A percentile compares a stretch with the other conserved stretches of the same genome.
These are phyloP conservation scores for Sacculina carcini DNA, from an alignment of 2,888 invertebrate genomes.

Conservation along the genomic window DNA sequence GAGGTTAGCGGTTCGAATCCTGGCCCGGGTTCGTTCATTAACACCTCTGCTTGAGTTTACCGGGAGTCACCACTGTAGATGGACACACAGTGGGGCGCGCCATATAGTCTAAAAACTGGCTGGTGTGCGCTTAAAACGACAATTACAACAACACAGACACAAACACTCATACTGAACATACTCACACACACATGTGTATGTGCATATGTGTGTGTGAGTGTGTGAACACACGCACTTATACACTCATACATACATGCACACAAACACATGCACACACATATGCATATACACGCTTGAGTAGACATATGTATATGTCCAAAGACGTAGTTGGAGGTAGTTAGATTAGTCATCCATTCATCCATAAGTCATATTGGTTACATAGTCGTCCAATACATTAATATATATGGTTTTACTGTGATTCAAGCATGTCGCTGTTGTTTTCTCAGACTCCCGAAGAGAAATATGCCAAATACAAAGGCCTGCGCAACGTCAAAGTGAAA, in stretches of 20 bases:
- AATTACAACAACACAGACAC: not conserved
- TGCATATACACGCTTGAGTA: not conserved
- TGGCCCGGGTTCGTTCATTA: too few species aligned
- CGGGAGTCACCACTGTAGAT: too few species aligned
- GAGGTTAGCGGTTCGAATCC: too few species aligned
- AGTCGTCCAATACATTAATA: not conserved
- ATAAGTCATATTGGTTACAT: too few species aligned
- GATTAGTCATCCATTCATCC: not conserved
- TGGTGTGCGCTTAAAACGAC: too few species aligned
- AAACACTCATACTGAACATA: too few species aligned
- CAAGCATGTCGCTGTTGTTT: constrained; percentile 5
- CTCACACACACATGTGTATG: not conserved
- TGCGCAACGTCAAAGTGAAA: constrained; percentile 51
- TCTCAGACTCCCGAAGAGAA: constrained; percentile 39
- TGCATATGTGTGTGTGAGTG: not conserved
- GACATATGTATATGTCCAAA: not conserved
- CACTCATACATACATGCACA: not conserved
- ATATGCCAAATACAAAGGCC: constrained; percentile 45
- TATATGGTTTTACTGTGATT: not conserved
- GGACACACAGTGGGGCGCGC: too few species aligned
- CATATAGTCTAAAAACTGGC: too few species aligned
- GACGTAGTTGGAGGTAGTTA: not conserved
- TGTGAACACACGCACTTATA: not conserved
- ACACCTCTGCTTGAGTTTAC: too few species aligned
- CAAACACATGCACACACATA: not conserved